Conservation (phyloP, 92 coral and sea anemone genomes). For the Porites divaricata region DNA sequence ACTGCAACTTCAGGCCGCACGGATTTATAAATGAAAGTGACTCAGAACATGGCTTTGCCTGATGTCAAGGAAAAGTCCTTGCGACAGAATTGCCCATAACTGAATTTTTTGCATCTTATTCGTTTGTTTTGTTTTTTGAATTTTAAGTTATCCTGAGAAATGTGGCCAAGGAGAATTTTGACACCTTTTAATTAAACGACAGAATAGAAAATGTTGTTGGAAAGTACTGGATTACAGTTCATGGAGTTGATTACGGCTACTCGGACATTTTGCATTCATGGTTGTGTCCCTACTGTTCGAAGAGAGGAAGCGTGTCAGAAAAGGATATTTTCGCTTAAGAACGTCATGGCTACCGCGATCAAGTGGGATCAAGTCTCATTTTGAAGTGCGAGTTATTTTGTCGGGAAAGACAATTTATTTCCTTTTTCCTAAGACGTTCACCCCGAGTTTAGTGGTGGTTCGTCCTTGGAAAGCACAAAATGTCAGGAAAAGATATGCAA, state of each 20-base stretch:
- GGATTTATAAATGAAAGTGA: neutral
- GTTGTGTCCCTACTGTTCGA: neutral
- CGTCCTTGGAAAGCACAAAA: neutral
- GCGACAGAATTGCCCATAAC: neutral
- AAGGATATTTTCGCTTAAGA: neutral
- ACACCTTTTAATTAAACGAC: neutral
- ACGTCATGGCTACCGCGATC: neutral
- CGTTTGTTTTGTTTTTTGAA: neutral
- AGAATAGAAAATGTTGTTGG: neutral
- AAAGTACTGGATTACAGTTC: neutral
- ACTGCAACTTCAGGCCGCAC: neutral
- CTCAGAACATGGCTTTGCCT: neutral
- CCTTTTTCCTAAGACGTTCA: neutral
- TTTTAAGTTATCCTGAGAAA: neutral
- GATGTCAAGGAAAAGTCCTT: neutral
- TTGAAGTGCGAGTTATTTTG: neutral
- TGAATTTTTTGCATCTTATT: neutral
- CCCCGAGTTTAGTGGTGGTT: neutral
- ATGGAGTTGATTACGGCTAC: neutral
- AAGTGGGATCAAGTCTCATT: neutral
- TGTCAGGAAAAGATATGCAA: too few relatives aligned
- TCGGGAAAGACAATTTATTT: neutral
- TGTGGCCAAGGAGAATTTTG: neutral
- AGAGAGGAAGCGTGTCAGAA: neutral
- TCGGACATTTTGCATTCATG: too few relatives aligned